Conservation (phyloP, 2,888 invertebrate genomes). For the Polietes domitor region DNA sequence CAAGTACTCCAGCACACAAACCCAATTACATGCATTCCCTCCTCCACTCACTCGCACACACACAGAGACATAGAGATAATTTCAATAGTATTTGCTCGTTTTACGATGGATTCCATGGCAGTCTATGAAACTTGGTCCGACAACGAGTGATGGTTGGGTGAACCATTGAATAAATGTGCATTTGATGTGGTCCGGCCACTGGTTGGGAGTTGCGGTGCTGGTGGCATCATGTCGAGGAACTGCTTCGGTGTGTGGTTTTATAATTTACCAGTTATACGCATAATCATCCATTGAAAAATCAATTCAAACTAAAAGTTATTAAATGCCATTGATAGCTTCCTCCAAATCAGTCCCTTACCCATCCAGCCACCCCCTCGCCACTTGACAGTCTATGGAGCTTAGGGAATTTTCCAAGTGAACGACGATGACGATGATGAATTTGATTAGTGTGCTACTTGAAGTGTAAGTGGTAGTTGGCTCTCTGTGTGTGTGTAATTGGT, state of each 20-base stretch:
- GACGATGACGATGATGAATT: slow-evolving; percentile 35
- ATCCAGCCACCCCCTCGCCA: neutral
- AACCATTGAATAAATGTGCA: neutral
- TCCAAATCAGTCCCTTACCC: neutral
- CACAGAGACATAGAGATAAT: slow-evolving; percentile 9
- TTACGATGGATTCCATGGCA: neutral
- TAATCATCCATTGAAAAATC: slow-evolving; percentile 57
- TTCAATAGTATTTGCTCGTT: neutral
- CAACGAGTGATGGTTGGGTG: neutral
- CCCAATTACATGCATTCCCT: neutral
- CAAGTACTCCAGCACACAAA: neutral
- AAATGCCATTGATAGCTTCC: slow-evolving; percentile 31
- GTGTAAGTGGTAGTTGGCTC: neutral
- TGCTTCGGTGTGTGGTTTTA: slow-evolving; percentile 34
- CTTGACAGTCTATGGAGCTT: neutral
- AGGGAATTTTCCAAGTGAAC: slow-evolving; percentile 32
- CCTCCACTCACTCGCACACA: neutral
- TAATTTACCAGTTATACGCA: slow-evolving; percentile 48
- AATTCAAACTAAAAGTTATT: slow-evolving; percentile 55
- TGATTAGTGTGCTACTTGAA: slow-evolving; percentile 23
- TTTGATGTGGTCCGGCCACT: slow-evolving; percentile 16
- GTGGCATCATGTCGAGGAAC: neutral
- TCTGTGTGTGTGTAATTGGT: neutral
- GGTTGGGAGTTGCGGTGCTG: neutral
- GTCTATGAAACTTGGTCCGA: neutral